Evolutionary conservation across 2,113 vertebrate genomes (phyloP).

Genomic region (Theropithecus gelada): DNA sequence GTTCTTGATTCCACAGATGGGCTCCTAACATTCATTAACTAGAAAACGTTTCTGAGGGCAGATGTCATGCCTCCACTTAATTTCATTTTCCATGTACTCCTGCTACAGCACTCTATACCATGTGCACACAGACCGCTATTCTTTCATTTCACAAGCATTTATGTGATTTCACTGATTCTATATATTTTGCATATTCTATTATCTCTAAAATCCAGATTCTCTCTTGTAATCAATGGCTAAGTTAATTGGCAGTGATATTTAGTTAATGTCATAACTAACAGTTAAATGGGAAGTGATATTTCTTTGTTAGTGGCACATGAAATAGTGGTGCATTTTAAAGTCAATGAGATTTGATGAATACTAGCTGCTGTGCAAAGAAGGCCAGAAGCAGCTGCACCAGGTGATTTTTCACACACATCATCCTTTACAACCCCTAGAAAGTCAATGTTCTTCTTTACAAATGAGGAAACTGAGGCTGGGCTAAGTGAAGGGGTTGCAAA

Average conservation of each 20-base stretch:
- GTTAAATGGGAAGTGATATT: background rate
- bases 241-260: background rate
- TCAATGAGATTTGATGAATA: background rate
- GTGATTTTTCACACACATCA: fast-evolving
- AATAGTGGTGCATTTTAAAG: background rate
- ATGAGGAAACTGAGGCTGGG: background rate
- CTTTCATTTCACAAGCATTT: background rate
- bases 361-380: fast-evolving
- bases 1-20: background rate
- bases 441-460: background rate
- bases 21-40: background rate
- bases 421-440: fast-evolving
- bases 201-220: background rate
- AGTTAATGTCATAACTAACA: no score
- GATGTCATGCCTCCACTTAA: background rate
- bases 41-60: background rate
- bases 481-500: background rate
- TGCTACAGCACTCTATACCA: background rate
- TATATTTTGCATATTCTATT: background rate
- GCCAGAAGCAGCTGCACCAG: background rate
- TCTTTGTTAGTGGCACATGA: background rate
- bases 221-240: fast-evolving
- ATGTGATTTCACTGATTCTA: background rate
- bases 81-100: background rate
- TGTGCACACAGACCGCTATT: background rate